phyloP scores from a whole-genome alignment of 2,888 invertebrate genomes.

The Agapostemon virescens region DNA sequence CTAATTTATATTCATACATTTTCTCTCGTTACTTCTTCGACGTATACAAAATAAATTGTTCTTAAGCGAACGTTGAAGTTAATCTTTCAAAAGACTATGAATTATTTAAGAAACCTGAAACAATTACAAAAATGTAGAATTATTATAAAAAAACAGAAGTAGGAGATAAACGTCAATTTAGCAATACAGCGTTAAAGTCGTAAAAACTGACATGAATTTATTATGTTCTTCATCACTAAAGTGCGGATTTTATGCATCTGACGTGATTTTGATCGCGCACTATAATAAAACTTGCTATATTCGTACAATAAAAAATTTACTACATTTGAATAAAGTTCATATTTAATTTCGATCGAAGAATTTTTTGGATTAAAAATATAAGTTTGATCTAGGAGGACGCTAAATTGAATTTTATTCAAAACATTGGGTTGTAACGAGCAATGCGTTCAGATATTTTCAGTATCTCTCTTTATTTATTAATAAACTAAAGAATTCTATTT shows the following conservation, averaged over 20 bases:
- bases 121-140: background rate
- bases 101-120: background rate
- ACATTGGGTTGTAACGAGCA: no score
- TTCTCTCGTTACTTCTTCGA: background rate
- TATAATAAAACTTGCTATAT: background rate
- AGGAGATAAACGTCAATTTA: background rate
- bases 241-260: slow-evolving; percentile 1
- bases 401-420: background rate
- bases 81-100: background rate
- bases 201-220: background rate
- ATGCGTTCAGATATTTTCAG: no score
- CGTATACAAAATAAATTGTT: background rate
- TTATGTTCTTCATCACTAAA: background rate
- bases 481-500: no score
- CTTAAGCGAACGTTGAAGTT: background rate
- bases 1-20: background rate
- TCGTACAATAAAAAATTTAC: background rate
- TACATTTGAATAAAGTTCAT: background rate
- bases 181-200: background rate
- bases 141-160: background rate
- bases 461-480: no score
- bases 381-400: background rate
- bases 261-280: background rate
- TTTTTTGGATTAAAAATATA: no score
- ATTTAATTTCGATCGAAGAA: background rate